Conservation (phyloP, 2,797 vertebrate genomes). For the Hemibagrus guttatus region DNA sequence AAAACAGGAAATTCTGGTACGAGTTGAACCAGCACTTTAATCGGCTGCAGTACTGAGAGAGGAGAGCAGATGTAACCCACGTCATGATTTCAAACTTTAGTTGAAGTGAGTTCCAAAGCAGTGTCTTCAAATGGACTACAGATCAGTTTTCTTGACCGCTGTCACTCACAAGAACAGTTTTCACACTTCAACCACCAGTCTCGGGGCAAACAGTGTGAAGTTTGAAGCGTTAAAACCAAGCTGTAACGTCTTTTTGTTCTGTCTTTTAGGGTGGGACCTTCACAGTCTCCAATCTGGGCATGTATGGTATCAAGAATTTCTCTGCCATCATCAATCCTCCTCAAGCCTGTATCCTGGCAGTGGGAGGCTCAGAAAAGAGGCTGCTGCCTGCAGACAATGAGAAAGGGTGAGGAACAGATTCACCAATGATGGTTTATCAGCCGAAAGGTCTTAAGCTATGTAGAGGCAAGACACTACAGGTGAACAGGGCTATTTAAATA, state of each 20-base stretch:
- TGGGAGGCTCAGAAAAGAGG: conserved; percentile 89
- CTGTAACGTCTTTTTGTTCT: neutral
- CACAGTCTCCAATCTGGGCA: conserved; percentile 97
- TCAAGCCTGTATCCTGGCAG: conserved; percentile 94
- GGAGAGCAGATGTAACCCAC: no score
- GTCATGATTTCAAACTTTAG: neutral
- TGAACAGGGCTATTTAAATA: neutral
- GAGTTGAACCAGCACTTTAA: neutral
- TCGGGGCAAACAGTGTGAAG: neutral
- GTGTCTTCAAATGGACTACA: neutral
- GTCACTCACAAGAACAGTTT: neutral
- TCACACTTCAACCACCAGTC: neutral
- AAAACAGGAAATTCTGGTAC: neutral
- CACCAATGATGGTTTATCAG: neutral
- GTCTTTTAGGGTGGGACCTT: conserved; percentile 90
- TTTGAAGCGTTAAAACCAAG: neutral
- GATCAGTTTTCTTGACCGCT: neutral
- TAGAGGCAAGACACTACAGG: neutral
- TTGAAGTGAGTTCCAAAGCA: neutral
- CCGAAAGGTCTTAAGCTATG: neutral
- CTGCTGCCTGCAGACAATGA: conserved; percentile 93
- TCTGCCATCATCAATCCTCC: conserved; percentile 98
- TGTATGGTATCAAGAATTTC: conserved; percentile 98
- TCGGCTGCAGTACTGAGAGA: neutral
- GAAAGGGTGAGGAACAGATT: conserved; percentile 79